Evolutionary conservation across 2,113 vertebrate genomes (phyloP).

Genomic region (Eptesicus fuscus): DNA sequence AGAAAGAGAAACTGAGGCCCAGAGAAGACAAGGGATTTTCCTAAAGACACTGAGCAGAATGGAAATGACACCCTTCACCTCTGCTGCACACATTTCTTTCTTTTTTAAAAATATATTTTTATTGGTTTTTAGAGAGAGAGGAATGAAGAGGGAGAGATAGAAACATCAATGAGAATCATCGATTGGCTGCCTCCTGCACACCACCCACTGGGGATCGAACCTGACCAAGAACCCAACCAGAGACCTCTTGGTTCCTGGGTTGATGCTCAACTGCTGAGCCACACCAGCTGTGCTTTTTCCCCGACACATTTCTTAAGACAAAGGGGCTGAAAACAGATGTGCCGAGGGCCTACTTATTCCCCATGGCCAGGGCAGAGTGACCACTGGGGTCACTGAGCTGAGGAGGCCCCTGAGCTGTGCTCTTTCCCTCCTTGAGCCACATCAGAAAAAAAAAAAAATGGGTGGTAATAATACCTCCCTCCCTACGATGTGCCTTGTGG

Average conservation of each 20-base stretch:
- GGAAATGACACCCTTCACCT: background rate
- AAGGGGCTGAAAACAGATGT: background rate
- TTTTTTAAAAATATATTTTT: too few species aligned
- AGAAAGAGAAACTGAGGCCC: background rate
- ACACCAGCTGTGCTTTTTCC: too few species aligned
- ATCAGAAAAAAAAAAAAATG: background rate
- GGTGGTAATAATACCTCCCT: background rate
- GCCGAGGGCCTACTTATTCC: background rate
- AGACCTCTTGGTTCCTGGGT: too few species aligned
- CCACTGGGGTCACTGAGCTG: background rate
- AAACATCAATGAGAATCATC: too few species aligned
- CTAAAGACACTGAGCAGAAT: background rate
- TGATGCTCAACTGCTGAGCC: too few species aligned
- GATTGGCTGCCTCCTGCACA: too few species aligned
- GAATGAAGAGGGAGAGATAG: too few species aligned
- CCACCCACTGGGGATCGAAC: too few species aligned
- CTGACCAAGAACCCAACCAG: too few species aligned
- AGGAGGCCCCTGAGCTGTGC: too few species aligned
- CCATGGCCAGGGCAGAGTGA: background rate
- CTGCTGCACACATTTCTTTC: background rate
- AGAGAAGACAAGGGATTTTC: background rate
- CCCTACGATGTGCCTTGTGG: background rate
- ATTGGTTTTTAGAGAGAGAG: too few species aligned
- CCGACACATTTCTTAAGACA: background rate
- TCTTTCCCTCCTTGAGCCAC: background rate